Conservation (phyloP, 2,797 vertebrate species). For the Lutjanus campechanus region DNA sequence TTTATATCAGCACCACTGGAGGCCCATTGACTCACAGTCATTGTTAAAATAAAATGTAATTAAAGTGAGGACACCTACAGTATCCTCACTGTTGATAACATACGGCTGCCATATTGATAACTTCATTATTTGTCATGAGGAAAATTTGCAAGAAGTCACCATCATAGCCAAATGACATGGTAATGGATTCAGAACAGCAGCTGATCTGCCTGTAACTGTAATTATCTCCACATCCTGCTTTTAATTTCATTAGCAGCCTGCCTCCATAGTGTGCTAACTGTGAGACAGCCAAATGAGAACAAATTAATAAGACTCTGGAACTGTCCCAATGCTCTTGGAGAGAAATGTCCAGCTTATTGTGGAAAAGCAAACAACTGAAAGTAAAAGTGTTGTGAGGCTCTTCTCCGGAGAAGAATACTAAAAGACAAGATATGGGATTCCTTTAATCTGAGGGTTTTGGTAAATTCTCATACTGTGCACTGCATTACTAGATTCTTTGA, state of each 20-base stretch:
- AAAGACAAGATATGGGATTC: slow-evolving; percentile 13
- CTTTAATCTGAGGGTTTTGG: slow-evolving; percentile 29
- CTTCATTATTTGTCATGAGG: slow-evolving; percentile 59
- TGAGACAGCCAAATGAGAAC: slow-evolving; percentile 68
- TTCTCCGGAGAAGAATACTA: slow-evolving; percentile 17
- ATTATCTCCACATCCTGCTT: slow-evolving; percentile 80
- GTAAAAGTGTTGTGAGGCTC: slow-evolving; percentile 9
- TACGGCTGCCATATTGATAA: slow-evolving; percentile 57
- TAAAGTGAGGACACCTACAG: slow-evolving; percentile 18
- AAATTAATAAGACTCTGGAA: slow-evolving; percentile 73
- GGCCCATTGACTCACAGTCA: neutral
- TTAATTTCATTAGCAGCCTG: slow-evolving; percentile 79
- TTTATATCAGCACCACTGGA: neutral
- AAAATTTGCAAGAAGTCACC: slow-evolving; percentile 58
- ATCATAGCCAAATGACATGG: slow-evolving; percentile 70
- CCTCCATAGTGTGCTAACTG: slow-evolving; percentile 53
- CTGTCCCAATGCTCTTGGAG: slow-evolving; percentile 52
- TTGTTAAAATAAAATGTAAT: neutral
- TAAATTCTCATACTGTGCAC: neutral
- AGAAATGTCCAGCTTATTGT: slow-evolving; percentile 41
- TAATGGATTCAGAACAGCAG: slow-evolving; percentile 78
- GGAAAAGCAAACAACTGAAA: slow-evolving; percentile 35
- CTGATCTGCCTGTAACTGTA: slow-evolving; percentile 74
- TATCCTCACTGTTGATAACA: slow-evolving; percentile 30
- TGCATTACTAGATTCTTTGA: neutral